These are phyloP conservation scores for Drosophila trichaetosa DNA, from an alignment of 2,888 invertebrate genomes.

Conservation along the genomic window DNA sequence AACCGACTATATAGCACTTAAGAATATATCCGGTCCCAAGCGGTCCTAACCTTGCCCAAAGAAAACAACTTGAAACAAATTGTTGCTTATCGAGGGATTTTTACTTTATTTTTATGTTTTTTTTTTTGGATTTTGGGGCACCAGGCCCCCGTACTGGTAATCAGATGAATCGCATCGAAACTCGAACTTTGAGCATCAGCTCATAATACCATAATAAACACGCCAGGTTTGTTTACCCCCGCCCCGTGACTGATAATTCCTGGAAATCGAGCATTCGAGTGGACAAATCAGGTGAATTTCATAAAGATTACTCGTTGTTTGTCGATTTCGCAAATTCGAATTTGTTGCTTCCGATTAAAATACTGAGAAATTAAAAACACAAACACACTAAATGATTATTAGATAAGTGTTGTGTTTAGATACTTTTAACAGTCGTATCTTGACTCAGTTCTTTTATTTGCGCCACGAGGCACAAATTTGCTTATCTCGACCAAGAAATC, in stretches of 20 bases:
- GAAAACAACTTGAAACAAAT: conserved; percentile 1
- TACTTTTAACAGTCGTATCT: conserved; percentile 12
- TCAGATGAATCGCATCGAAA: conserved; percentile 6
- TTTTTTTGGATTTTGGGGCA: neutral
- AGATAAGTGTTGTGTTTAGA: neutral
- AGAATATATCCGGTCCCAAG: neutral
- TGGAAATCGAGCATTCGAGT: conserved; percentile 29
- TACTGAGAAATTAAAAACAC: neutral
- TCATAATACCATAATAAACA: conserved; percentile 23
- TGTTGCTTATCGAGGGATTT: neutral
- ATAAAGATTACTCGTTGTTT: conserved; percentile 50
- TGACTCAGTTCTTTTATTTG: neutral
- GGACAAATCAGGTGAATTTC: conserved; percentile 71
- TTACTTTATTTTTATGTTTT: neutral
- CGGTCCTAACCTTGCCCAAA: conserved; percentile 65
- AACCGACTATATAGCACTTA: neutral
- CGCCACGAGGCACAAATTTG: conserved; percentile 12
- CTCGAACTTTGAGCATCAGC: conserved; percentile 62
- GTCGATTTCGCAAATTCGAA: conserved; percentile 57
- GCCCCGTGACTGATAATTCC: conserved; percentile 17
- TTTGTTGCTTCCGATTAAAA: conserved; percentile 50
- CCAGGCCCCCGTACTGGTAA: conserved; percentile 22
- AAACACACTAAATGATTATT: conserved; percentile 5
- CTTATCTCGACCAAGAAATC: conserved; percentile 39
- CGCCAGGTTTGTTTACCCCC: conserved; percentile 36